Base-by-base conservation (phyloP, 1,140 invertebrate genomes). In the Euglossa dilemma region DNA sequence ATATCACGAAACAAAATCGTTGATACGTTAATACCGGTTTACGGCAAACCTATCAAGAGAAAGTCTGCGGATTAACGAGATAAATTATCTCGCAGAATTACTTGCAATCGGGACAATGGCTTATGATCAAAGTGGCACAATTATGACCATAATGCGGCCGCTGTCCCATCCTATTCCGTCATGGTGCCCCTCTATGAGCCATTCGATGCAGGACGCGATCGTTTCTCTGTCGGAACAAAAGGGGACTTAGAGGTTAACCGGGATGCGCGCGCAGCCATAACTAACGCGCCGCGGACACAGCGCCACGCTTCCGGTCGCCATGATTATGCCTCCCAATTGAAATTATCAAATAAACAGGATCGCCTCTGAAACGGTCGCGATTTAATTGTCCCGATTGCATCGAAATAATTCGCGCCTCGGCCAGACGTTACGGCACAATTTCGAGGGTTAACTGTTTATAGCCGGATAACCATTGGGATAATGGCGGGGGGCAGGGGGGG, bases 181-280 rank as follows among this genome's bases (percentile, higher is more conserved):
- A 9, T 11, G 20, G 6, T 11, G 12, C 23, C 23, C 14, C 36
- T 25, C 50, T n/a, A 11, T 36, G 50, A 23, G 45, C 18, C 45
- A 47, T 47, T 57, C 18, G 45, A 59, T 23, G 45, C 66, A 50
- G n/a, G n/a, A 50, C 16, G 20, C 18, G 9, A 56, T 25, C 52
- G 54, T 71, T 59, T 50, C 78, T 43, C 66, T 12, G 67, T 52
- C 14, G 11, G 43, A 72, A 80, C 78, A 80, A 80, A 80, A 80
- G 78, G 47, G 28, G 57, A 61, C 57, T 80, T 52, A 25, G 28
- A 63, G 47, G 18, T 52, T 63, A 80, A 72, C 73, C 56, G 56
- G 57, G 56, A 50, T 73, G 45, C 69, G 63, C 28, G 43, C 16
- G n/a, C 61, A 28, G 28, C 61, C 43, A 20, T 23, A 57, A 50